A percentile compares a stretch with the other conserved stretches of the same genome.
phyloP scores from a whole-genome alignment of 2,797 vertebrate genomes.

The Phyllotis vaccarum region DNA sequence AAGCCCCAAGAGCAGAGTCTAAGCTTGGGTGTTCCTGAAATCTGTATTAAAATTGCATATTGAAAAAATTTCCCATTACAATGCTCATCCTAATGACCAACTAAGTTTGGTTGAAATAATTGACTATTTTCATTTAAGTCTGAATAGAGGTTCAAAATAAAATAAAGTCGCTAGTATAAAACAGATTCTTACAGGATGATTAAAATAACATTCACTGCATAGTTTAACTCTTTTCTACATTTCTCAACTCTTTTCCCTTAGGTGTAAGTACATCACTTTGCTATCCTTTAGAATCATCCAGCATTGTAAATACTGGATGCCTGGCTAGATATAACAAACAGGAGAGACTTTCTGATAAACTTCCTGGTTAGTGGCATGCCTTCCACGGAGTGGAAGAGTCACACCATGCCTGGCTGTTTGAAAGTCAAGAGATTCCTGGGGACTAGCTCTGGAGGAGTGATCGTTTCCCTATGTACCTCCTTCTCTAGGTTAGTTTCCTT shows the following conservation, averaged over 20 bases:
- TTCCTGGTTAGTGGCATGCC: conserved; percentile 73
- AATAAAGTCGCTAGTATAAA: conserved; percentile 53
- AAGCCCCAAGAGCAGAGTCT: conserved; percentile 36
- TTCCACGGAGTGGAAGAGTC: conserved; percentile 67
- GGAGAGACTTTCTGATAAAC: conserved; percentile 71
- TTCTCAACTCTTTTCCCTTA: conserved; percentile 28
- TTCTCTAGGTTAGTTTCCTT: not conserved
- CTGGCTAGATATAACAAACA: conserved; percentile 72
- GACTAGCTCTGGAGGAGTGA: conserved; percentile 42
- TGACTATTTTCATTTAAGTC: not conserved
- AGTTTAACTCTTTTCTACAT: conserved; percentile 45
- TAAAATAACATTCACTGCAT: conserved; percentile 16
- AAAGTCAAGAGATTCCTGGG: conserved; percentile 70
- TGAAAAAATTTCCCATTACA: conserved; percentile 39
- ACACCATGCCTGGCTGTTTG: conserved; percentile 54
- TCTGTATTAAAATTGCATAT: not conserved
- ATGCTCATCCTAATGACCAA: not conserved
- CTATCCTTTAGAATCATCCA: not conserved
- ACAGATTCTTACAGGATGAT: not conserved
- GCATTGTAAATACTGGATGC: conserved; percentile 30
- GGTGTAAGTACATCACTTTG: not conserved
- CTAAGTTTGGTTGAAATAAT: conserved; percentile 36
- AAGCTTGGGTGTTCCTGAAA: not conserved
- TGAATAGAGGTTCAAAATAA: conserved; percentile 52
- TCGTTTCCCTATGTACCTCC: conserved; percentile 24